These are phyloP conservation scores for Passerina amoena DNA, from an alignment of 2,113 vertebrate genomes.

Conservation along the genomic window DNA sequence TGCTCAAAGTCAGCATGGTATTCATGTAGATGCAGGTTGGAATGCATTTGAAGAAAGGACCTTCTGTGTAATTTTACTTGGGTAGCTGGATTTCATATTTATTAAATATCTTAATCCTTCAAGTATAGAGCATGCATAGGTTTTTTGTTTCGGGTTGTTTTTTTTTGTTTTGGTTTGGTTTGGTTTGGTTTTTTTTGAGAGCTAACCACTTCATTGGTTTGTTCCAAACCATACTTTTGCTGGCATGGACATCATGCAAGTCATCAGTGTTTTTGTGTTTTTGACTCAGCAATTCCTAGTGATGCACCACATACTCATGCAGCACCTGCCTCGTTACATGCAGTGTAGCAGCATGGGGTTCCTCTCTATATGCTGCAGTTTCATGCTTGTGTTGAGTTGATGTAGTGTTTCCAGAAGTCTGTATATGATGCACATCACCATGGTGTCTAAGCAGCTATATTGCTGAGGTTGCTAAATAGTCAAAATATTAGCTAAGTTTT, in stretches of 20 bases:
- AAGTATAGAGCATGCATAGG: not conserved
- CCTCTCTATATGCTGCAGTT: not conserved
- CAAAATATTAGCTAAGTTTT: not conserved
- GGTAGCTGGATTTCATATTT: not conserved
- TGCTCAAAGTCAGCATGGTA: not conserved
- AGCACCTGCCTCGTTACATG: rapidly evolving
- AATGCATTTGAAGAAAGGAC: not conserved
- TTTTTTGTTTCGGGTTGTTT: not conserved
- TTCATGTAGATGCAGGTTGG: not conserved
- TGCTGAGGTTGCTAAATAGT: not conserved
- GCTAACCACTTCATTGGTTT: not conserved
- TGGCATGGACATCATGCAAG: not conserved
- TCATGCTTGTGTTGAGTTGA: not conserved
- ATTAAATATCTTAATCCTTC: not conserved
- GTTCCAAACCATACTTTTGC: not conserved
- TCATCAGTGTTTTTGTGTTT: not conserved
- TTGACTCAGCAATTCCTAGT: not conserved
- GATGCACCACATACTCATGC: not conserved
- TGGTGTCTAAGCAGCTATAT: not conserved
- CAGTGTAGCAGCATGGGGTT: not conserved
- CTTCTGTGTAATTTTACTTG: not conserved
- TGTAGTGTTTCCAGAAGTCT: not conserved
- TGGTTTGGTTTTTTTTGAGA: not conserved
- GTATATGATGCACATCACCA: not conserved
- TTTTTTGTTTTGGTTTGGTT: too few relatives aligned